phyloP scores from a whole-genome alignment of 2,797 vertebrate genomes.

The Sebastiscus tertius region DNA sequence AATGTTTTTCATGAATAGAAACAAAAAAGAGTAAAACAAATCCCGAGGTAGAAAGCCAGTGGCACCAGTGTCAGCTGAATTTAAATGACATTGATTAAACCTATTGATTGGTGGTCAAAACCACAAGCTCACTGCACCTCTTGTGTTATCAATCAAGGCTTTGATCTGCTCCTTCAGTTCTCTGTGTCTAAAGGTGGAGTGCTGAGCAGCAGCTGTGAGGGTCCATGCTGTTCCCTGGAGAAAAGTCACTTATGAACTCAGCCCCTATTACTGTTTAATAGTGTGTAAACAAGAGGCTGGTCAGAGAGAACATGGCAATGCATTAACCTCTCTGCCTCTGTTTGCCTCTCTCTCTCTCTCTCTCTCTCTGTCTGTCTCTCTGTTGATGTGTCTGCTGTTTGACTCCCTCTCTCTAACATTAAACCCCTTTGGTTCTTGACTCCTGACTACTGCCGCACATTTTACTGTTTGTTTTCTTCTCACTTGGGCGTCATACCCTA shows the following conservation, averaged over 20 bases:
- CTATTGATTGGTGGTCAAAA: slow-evolving; percentile 67
- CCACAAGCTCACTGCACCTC: slow-evolving; percentile 31
- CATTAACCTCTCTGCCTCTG: slow-evolving; percentile 67
- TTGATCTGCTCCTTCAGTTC: slow-evolving; percentile 42
- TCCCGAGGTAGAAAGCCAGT: neutral
- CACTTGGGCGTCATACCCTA: slow-evolving; percentile 19
- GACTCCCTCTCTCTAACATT: slow-evolving; percentile 21
- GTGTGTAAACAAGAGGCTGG: slow-evolving; percentile 71
- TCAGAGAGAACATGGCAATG: slow-evolving; percentile 50
- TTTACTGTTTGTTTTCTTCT: slow-evolving; percentile 38
- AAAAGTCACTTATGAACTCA: slow-evolving; percentile 66
- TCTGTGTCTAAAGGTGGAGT: slow-evolving; percentile 28
- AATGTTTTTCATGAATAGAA: slow-evolving; percentile 25
- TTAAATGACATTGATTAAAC: slow-evolving; percentile 66
- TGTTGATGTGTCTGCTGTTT: slow-evolving; percentile 34
- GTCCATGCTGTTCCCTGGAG: slow-evolving; percentile 44
- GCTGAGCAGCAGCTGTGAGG: slow-evolving; percentile 31
- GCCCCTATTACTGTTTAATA: slow-evolving; percentile 71
- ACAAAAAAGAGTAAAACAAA: slow-evolving; percentile 18
- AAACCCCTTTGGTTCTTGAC: slow-evolving; percentile 40
- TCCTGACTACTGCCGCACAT: slow-evolving; percentile 18
- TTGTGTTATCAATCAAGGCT: slow-evolving; percentile 64
- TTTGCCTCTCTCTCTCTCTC: slow-evolving; percentile 16
- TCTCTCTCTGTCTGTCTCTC: slow-evolving; percentile 4
- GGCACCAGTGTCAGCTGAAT: slow-evolving; percentile 49